Evolutionary conservation across 2,113 vertebrate genomes (phyloP).

Genomic region (Verasper variegatus): DNA sequence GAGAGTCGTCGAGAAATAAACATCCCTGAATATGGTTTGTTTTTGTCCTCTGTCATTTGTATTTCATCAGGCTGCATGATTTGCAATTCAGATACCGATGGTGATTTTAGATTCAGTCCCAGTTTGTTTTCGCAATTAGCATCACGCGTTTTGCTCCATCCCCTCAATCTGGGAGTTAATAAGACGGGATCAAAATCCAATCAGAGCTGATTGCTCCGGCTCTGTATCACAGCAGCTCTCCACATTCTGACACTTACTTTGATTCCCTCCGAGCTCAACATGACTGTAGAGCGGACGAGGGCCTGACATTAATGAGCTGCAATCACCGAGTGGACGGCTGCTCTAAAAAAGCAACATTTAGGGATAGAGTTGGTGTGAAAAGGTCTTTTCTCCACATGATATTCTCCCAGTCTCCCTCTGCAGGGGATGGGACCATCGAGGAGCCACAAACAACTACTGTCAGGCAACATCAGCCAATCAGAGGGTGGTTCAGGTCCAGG

Average conservation of each 20-base stretch:
- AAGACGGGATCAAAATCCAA: constrained; percentile 72
- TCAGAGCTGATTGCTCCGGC: constrained; percentile 73
- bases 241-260: constrained; percentile 48
- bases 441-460: constrained; percentile 43
- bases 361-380: background rate
- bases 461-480: constrained; percentile 59
- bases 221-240: constrained; percentile 48
- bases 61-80: constrained; percentile 7
- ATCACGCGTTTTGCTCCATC: constrained; percentile 47
- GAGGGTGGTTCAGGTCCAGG: constrained; percentile 37
- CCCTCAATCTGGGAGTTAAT: constrained; percentile 71
- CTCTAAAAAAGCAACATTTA: constrained; percentile 3
- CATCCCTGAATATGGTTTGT: background rate
- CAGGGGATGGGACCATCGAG: too few relatives aligned
- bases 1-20: background rate
- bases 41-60: background rate
- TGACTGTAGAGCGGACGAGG: constrained; percentile 36
- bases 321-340: constrained; percentile 46
- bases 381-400: background rate
- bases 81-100: constrained; percentile 52
- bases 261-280: constrained; percentile 46
- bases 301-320: constrained; percentile 66
- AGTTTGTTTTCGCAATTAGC: constrained; percentile 74
- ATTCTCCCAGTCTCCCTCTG: background rate
- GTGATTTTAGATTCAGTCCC: constrained; percentile 54